A percentile compares a stretch with the other conserved stretches of the same genome.
phyloP scores from a whole-genome alignment of 2,113 vertebrate species.

The Bos javanicus region DNA sequence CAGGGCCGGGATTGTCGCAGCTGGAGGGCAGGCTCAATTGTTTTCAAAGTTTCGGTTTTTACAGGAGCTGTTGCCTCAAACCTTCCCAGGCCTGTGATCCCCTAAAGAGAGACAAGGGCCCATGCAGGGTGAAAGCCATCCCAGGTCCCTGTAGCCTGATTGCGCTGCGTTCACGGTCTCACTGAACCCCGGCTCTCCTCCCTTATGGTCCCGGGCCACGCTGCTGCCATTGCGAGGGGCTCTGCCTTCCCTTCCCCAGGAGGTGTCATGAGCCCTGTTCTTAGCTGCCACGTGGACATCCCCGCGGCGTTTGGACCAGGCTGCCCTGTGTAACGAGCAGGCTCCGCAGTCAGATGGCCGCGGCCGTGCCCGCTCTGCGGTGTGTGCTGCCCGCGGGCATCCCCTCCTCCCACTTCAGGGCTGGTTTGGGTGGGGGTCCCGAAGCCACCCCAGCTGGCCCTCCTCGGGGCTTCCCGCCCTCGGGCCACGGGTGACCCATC shows the following conservation, averaged over 20 bases:
- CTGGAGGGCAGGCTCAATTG: neutral
- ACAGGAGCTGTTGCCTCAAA: neutral
- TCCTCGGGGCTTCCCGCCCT: neutral
- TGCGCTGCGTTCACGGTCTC: fast-evolving
- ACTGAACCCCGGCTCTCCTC: neutral
- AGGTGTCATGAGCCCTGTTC: neutral
- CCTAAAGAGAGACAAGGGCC: neutral
- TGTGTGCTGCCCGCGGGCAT: fast-evolving
- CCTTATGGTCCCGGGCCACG: fast-evolving
- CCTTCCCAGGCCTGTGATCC: neutral
- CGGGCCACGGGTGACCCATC: neutral
- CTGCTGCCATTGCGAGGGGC: fast-evolving
- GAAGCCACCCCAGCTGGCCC: neutral
- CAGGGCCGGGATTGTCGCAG: fast-evolving
- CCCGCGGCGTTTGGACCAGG: fast-evolving
- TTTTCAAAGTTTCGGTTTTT: neutral
- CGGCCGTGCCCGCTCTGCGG: fast-evolving
- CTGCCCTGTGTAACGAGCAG: fast-evolving
- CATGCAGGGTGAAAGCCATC: neutral
- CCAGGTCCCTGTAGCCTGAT: neutral
- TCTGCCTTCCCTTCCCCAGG: neutral
- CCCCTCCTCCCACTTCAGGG: neutral
- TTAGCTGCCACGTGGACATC: neutral
- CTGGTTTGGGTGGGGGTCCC: neutral
- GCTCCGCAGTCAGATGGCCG: fast-evolving